A percentile compares a stretch with the other conserved stretches of the same genome.
Conservation (phyloP, 2,797 vertebrate species). For the Taenioides sp. region DNA sequence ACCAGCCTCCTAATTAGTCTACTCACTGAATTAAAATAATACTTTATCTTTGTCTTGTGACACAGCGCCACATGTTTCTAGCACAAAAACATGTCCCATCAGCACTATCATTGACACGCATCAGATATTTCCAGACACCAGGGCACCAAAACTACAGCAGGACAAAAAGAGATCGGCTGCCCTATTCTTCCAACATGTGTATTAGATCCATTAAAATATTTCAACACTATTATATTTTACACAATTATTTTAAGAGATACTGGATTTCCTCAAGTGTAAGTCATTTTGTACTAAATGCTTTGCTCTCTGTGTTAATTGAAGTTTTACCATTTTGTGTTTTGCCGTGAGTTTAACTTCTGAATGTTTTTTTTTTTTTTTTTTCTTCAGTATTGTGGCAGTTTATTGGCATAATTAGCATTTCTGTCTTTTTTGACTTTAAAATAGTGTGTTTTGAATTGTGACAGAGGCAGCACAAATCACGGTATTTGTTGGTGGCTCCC, state of each 20-base stretch:
- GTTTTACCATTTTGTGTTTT: conserved; percentile 16
- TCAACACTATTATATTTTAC: neutral
- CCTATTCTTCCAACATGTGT: neutral
- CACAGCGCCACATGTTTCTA: neutral
- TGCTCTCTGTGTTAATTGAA: neutral
- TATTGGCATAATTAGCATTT: conserved; percentile 35
- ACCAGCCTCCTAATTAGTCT: too few species aligned
- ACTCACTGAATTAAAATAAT: too few species aligned
- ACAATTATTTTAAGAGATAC: neutral
- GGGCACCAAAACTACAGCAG: too few species aligned
- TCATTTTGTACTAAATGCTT: neutral
- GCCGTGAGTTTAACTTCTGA: conserved; percentile 14
- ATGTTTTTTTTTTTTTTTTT: conserved; percentile 8
- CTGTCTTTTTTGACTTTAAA: conserved; percentile 45
- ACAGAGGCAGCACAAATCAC: conserved; percentile 32
- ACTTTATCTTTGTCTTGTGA: too few species aligned
- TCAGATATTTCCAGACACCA: neutral
- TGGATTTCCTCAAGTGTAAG: neutral
- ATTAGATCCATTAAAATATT: neutral
- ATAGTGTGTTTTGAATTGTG: conserved; percentile 12
- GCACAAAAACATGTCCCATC: neutral
- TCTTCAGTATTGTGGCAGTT: conserved; percentile 26
- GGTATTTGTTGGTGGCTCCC: conserved; percentile 53
- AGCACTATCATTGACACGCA: neutral
- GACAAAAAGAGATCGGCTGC: neutral